These are phyloP conservation scores for Takifugu flavidus DNA, from an alignment of 2,113 vertebrate genomes.

Conservation along the genomic window DNA sequence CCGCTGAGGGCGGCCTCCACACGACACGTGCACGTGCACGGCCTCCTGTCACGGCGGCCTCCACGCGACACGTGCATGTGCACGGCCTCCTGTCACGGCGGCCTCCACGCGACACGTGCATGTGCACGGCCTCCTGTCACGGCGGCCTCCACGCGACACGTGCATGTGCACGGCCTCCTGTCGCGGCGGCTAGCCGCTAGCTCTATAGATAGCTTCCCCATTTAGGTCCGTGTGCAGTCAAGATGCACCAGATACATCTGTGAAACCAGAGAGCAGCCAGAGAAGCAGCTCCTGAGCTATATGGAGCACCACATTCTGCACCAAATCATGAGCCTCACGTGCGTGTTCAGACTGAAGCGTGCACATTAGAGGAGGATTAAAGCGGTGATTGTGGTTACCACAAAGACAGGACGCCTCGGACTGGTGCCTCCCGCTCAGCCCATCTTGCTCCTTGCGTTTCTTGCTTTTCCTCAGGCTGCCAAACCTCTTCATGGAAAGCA, in stretches of 20 bases:
- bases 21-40: too few relatives aligned
- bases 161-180: too few relatives aligned
- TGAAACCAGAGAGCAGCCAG: slow-evolving; percentile 38
- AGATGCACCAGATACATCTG: slow-evolving; percentile 30
- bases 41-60: too few relatives aligned
- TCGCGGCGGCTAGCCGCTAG: neutral
- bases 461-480: slow-evolving; percentile 89
- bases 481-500: slow-evolving; percentile 90
- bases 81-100: too few relatives aligned
- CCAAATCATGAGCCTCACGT: too few relatives aligned
- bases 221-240: slow-evolving; percentile 13
- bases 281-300: slow-evolving; percentile 14
- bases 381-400: slow-evolving; percentile 48
- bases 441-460: slow-evolving; percentile 79
- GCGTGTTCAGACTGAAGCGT: neutral
- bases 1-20: too few relatives aligned
- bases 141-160: too few relatives aligned
- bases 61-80: too few relatives aligned
- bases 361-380: neutral
- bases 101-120: too few relatives aligned
- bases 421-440: slow-evolving; percentile 75
- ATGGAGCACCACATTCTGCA: slow-evolving; percentile 5
- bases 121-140: too few relatives aligned
- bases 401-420: slow-evolving; percentile 77
- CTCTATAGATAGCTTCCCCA: slow-evolving; percentile 15